These are phyloP conservation scores for Gallinago stenura DNA, from an alignment of 2,797 vertebrate genomes.

Conservation along the genomic window DNA sequence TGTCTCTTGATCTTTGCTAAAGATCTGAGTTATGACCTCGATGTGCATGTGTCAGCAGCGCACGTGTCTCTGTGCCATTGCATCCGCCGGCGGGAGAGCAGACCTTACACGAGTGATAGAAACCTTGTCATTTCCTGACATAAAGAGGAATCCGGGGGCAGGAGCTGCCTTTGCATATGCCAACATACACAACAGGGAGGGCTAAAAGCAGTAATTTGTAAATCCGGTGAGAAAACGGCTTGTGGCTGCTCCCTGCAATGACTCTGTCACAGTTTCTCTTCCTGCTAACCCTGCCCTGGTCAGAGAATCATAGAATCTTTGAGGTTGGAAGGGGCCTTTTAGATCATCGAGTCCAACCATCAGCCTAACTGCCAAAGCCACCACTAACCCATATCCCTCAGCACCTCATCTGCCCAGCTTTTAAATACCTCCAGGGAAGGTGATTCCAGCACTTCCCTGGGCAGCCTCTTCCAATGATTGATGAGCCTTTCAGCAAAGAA, in stretches of 20 bases:
- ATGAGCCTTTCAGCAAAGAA: neutral
- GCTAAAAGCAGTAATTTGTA: neutral
- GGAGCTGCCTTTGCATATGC: neutral
- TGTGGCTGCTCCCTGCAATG: neutral
- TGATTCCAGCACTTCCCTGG: neutral
- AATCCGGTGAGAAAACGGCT: neutral
- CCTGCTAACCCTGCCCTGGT: neutral
- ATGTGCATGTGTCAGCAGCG: neutral
- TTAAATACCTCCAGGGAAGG: neutral
- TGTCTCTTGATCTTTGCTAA: neutral
- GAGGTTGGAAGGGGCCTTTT: neutral
- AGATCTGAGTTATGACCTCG: neutral
- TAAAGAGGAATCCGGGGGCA: neutral
- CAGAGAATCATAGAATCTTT: neutral
- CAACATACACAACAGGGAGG: neutral
- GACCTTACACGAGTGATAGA: accelerated
- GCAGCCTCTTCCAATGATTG: neutral
- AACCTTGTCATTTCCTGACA: neutral
- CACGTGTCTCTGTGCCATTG: accelerated
- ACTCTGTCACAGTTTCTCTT: neutral
- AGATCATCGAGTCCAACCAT: neutral
- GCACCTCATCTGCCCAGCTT: neutral
- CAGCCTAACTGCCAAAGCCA: neutral
- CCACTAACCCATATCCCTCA: neutral
- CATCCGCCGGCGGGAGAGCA: neutral